Evolutionary conservation across 1,140 invertebrate species (phyloP).

Genomic region (Chlorops oryzae): DNA sequence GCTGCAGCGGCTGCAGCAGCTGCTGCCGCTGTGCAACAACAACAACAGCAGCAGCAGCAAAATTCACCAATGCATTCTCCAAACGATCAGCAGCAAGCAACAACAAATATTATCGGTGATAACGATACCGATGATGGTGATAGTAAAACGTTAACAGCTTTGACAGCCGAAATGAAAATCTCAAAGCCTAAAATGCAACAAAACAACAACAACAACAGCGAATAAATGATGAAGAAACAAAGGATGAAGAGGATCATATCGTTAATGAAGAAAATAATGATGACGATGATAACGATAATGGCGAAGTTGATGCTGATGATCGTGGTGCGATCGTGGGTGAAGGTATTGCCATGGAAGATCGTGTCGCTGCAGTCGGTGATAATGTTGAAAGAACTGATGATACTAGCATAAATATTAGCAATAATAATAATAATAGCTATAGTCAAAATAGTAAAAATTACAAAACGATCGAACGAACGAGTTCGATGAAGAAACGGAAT

Average conservation of each 20-base stretch:
- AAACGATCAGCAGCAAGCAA: constrained; percentile 12
- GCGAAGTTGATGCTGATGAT: constrained; percentile 10
- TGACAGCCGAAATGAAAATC: constrained; percentile 9
- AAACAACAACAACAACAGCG: constrained; percentile 13
- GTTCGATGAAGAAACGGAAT: constrained; percentile 6
- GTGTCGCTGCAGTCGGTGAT: constrained; percentile 19
- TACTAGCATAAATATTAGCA: constrained; percentile 42
- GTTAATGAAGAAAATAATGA: constrained; percentile 15
- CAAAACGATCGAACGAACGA: too few species aligned
- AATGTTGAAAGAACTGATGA: constrained; percentile 18
- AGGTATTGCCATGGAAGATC: constrained; percentile 1
- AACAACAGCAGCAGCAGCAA: constrained; percentile 34
- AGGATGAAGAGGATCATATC: constrained; percentile 33
- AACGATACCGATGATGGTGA: constrained; percentile 9
- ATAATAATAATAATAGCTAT: constrained; percentile 36
- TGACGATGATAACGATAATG: constrained; percentile 7
- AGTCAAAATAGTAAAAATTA: constrained; percentile 24
- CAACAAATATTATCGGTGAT: not conserved
- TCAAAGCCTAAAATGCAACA: constrained; percentile 8
- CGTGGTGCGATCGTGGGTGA: constrained; percentile 21
- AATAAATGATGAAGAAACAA: too few species aligned
- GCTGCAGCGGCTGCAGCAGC: constrained; percentile 41
- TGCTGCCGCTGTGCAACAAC: constrained; percentile 27
- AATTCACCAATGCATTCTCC: constrained; percentile 30
- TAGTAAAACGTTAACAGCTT: constrained; percentile 12